Evolutionary conservation across 2,888 invertebrate genomes (phyloP).

Genomic region (Helicoverpa assulta): DNA sequence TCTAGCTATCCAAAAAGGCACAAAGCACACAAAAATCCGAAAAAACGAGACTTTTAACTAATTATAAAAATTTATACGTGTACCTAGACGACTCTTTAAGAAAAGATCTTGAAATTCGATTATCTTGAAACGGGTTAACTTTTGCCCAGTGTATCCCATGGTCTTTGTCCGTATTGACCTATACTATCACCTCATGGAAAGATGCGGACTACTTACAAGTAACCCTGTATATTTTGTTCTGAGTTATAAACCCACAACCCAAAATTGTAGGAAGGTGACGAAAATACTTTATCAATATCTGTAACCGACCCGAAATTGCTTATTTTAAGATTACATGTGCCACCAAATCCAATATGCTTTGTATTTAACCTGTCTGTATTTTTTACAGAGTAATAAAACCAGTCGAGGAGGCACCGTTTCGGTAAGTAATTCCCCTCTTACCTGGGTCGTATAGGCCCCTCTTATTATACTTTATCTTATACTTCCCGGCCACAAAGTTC

Average conservation of each 20-base stretch:
- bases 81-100: no score
- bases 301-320: neutral
- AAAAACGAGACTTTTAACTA: no score
- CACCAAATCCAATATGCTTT: constrained; percentile 7
- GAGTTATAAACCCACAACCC: neutral
- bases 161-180: no score
- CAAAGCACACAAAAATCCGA: no score
- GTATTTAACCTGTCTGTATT: constrained; percentile 26
- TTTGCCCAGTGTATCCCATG: no score
- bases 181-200: no score
- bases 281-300: neutral
- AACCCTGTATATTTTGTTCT: no score
- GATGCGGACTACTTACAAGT: no score
- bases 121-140: no score
- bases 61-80: no score
- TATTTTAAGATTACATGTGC: constrained; percentile 10
- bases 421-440: constrained; percentile 64
- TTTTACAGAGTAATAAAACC: constrained; percentile 59
- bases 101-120: no score
- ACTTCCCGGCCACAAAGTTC: constrained; percentile 61
- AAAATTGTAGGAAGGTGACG: neutral
- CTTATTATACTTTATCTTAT: constrained; percentile 63
- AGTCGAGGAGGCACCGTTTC: constrained; percentile 53
- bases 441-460: constrained; percentile 59
- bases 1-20: no score